These are phyloP conservation scores for Caenorhabditis auriculariae DNA, from an alignment of 2,888 invertebrate genomes.

Conservation along the genomic window DNA sequence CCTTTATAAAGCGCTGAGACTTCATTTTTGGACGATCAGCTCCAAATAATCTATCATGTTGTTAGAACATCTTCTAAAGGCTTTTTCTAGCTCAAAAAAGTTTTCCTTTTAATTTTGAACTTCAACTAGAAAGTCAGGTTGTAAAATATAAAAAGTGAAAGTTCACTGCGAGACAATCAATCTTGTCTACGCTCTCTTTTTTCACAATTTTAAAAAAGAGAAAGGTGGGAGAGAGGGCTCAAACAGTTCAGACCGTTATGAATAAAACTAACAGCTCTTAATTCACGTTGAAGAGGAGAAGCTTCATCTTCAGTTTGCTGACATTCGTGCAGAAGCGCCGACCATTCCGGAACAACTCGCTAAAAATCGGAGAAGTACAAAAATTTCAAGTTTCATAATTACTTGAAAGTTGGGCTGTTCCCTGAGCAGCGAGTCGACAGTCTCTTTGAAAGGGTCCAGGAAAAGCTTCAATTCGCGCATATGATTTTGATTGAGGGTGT, in stretches of 20 bases:
- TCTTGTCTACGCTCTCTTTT: no score
- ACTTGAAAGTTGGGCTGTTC: slow-evolving; percentile 35
- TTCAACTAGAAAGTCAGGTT: no score
- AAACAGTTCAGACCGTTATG: neutral
- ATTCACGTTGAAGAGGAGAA: slow-evolving; percentile 20
- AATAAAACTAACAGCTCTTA: slow-evolving; percentile 7
- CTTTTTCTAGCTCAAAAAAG: no score
- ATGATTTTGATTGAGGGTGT: slow-evolving; percentile 12
- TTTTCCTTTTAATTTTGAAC: no score
- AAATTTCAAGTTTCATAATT: slow-evolving; percentile 1
- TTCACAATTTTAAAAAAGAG: no score
- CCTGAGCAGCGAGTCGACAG: slow-evolving; percentile 32
- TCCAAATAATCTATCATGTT: no score
- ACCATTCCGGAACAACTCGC: slow-evolving; percentile 40
- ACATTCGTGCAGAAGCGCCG: slow-evolving; percentile 39
- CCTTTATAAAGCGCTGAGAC: no score
- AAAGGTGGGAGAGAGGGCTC: neutral
- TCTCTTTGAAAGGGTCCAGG: slow-evolving; percentile 53
- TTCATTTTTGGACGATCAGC: no score
- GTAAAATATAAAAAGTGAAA: no score
- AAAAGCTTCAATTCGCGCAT: slow-evolving; percentile 48
- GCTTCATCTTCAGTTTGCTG: slow-evolving; percentile 32
- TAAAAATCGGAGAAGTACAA: no score
- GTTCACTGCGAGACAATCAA: no score
- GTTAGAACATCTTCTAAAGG: no score